Conservation (phyloP, 2,797 vertebrate species). For the Allobates femoralis region DNA sequence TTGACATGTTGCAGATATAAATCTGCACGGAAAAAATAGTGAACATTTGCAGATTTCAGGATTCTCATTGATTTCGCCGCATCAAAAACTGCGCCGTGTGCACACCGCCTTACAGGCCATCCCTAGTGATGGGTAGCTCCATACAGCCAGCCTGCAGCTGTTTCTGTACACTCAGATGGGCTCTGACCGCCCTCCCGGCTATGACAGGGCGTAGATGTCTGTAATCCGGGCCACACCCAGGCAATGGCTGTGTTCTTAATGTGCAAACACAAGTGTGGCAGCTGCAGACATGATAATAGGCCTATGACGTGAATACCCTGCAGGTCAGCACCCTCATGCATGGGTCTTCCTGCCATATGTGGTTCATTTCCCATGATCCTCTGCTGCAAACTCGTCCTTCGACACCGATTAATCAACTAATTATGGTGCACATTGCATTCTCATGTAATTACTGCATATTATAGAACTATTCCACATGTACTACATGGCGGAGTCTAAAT, state of each 20-base stretch:
- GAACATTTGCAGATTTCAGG: too few species aligned
- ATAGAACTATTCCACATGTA: neutral
- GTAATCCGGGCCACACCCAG: conserved; percentile 24
- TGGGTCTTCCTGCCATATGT: neutral
- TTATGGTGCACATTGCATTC: neutral
- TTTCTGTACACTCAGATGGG: neutral
- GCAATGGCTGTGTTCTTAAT: neutral
- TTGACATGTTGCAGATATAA: too few species aligned
- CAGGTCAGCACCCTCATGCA: neutral
- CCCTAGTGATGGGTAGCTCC: too few species aligned
- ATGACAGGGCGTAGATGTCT: conserved; percentile 12
- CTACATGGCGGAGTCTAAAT: neutral
- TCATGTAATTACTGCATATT: neutral
- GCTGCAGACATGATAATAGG: neutral
- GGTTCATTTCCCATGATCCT: neutral
- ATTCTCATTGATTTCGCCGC: too few species aligned
- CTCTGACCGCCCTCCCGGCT: neutral
- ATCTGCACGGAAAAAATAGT: too few species aligned
- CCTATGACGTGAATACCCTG: neutral
- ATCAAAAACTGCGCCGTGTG: too few species aligned
- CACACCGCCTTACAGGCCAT: neutral
- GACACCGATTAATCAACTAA: neutral
- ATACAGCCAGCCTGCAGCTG: conserved; percentile 2
- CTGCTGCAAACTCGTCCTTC: neutral
- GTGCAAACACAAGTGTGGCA: conserved; percentile 23